Evolutionary conservation across 2,888 invertebrate species (phyloP).

Genomic region (Trissoscelio sp.): DNA sequence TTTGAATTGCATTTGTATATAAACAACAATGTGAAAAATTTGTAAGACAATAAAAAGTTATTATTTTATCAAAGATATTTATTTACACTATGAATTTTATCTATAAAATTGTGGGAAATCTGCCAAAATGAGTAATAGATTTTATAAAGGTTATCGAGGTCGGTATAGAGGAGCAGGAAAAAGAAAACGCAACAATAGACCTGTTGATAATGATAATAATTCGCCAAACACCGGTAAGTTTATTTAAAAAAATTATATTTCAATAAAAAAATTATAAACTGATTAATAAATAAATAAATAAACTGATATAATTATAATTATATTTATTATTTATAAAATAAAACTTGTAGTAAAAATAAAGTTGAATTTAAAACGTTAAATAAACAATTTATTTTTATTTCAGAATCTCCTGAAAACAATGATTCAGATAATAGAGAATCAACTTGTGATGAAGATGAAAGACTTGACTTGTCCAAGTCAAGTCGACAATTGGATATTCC

Average conservation of each 20-base stretch:
- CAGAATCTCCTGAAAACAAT: neutral
- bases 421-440: conserved; percentile 19
- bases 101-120: no score
- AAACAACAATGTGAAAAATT: no score
- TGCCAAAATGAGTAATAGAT: conserved; percentile 16
- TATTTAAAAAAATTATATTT: neutral
- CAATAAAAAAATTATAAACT: no score
- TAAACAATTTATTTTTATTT: neutral
- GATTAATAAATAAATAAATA: no score
- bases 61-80: no score
- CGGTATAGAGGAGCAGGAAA: conserved; percentile 14
- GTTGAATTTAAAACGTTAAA: no score
- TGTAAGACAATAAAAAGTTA: no score
- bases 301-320: neutral
- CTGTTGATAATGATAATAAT: conserved; percentile 16
- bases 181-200: conserved; percentile 17
- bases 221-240: conserved; percentile 5
- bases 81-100: no score
- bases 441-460: conserved; percentile 17
- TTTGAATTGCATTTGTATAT: no score
- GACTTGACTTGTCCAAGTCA: conserved; percentile 47
- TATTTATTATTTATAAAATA: conserved; percentile 6
- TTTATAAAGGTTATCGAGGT: conserved; percentile 34
- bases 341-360: no score
- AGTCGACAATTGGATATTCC: conserved; percentile 72